Percentiles rank a stretch among this genome's conserved stretches.
Conservation (phyloP, 2,113 vertebrate genomes). For the Microtus oregoni region DNA sequence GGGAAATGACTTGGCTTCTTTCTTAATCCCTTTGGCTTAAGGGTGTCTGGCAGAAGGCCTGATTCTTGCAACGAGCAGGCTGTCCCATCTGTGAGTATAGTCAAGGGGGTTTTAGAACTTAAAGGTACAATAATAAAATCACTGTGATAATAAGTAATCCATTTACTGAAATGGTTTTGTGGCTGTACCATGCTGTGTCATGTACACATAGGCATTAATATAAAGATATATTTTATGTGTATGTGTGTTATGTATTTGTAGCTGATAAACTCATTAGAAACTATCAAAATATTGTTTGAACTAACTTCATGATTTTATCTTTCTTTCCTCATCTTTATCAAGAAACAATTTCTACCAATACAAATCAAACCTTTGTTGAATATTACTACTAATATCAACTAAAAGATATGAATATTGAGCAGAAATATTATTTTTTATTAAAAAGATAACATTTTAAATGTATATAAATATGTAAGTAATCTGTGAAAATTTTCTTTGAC, state of each 20-base stretch:
- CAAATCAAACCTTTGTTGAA: not conserved
- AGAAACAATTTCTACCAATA: not conserved
- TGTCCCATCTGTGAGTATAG: slow-evolving; percentile 24
- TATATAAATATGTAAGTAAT: not conserved
- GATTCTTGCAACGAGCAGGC: not conserved
- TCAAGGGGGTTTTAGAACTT: not conserved
- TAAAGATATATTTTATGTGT: not conserved
- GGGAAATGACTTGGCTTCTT: slow-evolving; percentile 15
- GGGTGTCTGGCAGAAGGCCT: not conserved
- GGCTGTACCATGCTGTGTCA: not conserved
- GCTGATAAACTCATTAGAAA: slow-evolving; percentile 13
- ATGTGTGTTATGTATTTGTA: not conserved
- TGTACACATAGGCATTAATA: not conserved
- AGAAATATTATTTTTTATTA: not conserved
- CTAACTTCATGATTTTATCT: not conserved
- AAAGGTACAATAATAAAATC: not conserved
- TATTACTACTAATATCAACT: not conserved
- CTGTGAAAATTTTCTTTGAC: not conserved
- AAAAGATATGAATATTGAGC: not conserved
- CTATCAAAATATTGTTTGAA: not conserved
- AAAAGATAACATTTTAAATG: not conserved
- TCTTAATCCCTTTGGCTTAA: slow-evolving; percentile 43
- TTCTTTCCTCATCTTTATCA: slow-evolving; percentile 13
- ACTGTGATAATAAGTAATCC: not conserved
- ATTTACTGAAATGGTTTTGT: not conserved